Base-by-base conservation (phyloP, 2,888 invertebrate species). In the Ganaspis brasiliensis region DNA sequence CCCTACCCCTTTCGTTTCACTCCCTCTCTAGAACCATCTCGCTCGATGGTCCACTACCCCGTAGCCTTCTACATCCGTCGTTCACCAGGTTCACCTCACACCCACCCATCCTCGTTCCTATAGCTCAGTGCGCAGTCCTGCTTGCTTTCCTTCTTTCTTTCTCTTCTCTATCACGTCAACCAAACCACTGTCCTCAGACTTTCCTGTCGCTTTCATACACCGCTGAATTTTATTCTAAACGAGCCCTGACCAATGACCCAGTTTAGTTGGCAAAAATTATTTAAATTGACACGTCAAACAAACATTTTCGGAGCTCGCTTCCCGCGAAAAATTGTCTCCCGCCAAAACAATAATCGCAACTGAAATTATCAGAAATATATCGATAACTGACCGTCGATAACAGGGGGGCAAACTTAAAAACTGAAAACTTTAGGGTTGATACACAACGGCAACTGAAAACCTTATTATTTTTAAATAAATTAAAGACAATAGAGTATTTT, bases 1-100 rank as follows among this genome's bases (percentile, higher is more conserved):
- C 77, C 81, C 80, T 82, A 61, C 76, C 82, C 78, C 76, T 74
- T 79, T 77, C 74, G 76, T 49, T 77, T 72, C 78, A 75, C 77
- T 76, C 79, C 79, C 77, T 75, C 76, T 67, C 61, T 72, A 75
- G 72, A 70, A 73, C 79, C 72, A 26, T 52, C 74, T 49, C 31
- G 75, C 79, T 73, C 40, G 63, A 67, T 67, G 63, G 63, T 67
- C 63, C 63, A 67, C 63, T 67, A 67, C 63, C 63, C 63, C 40
- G 63, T 40, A 37, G 35, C 61, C 61, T 61, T 61, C 63, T 31
- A 26, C n/a, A 57, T 35, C 35, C 59, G 16, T 35, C 59, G n/a
- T 31, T 40, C 63, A 67, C 63, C 63, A 52, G 52, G 52, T 40
- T 40, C 37, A 19, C 24, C 19, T 67, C 40, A 40, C 31, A 21